Conservation (phyloP, 2,888 invertebrate species). For the Tipula lateralis region DNA sequence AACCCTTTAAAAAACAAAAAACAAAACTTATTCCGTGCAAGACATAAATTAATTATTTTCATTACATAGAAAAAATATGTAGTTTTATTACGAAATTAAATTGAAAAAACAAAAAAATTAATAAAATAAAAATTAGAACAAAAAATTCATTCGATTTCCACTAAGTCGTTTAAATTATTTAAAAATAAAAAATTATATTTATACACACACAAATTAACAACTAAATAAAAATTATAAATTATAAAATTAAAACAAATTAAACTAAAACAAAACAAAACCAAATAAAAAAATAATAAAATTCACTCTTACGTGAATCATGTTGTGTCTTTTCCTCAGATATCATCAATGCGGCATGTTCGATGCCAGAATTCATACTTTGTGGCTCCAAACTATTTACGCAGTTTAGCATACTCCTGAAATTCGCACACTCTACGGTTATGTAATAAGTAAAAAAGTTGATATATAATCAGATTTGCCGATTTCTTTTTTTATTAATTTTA, state of each 20-base stretch:
- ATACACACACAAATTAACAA: background rate
- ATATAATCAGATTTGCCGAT: slow-evolving; percentile 30
- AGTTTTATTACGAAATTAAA: slow-evolving; percentile 19
- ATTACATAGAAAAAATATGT: slow-evolving; percentile 15
- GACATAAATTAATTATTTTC: background rate
- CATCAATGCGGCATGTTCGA: slow-evolving; percentile 72
- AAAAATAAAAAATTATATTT: background rate
- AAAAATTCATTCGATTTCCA: background rate
- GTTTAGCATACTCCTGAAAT: slow-evolving; percentile 90
- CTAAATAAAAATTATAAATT: background rate
- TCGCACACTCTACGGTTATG: slow-evolving; percentile 54
- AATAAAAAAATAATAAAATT: slow-evolving; percentile 12
- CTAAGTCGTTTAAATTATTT: background rate
- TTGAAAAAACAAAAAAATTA: slow-evolving; percentile 3
- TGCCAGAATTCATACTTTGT: slow-evolving; percentile 70
- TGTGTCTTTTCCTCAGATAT: slow-evolving; percentile 72
- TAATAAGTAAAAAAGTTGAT: slow-evolving; percentile 46
- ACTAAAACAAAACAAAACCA: background rate
- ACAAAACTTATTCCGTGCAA: background rate
- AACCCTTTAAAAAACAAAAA: background rate
- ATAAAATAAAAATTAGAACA: background rate
- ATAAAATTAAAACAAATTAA: slow-evolving; percentile 14
- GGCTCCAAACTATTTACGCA: slow-evolving; percentile 90
- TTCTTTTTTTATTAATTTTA: slow-evolving; percentile 21
- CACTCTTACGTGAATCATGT: slow-evolving; percentile 74